Conservation (phyloP, 2,113 vertebrate species). For the Sterna hirundo region DNA sequence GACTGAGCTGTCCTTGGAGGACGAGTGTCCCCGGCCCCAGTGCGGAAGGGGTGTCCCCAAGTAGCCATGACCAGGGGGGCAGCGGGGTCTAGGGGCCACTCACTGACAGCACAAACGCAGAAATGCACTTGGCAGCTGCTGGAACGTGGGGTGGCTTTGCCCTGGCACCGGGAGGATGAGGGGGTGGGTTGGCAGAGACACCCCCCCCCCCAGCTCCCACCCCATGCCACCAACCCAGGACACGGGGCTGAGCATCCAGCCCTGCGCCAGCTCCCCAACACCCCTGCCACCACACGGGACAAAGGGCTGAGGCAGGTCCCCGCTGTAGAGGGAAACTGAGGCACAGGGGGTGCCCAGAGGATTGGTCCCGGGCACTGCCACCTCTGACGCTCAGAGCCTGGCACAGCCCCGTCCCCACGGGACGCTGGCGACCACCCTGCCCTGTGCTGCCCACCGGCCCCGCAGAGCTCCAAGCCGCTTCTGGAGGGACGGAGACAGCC, state of each 20-base stretch:
- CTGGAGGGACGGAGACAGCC: neutral
- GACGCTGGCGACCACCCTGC: neutral
- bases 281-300: neutral
- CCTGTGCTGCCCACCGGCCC: neutral
- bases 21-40: neutral
- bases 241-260: neutral
- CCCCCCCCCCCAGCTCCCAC: neutral
- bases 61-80: accelerated
- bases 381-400: accelerated
- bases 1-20: neutral
- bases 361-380: neutral
- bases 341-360: accelerated
- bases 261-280: neutral
- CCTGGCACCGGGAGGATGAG: accelerated
- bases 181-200: neutral
- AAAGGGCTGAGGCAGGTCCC: neutral
- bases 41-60: neutral
- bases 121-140: neutral
- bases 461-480: neutral
- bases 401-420: neutral
- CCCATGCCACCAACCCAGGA: neutral
- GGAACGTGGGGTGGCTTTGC: accelerated
- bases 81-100: accelerated
- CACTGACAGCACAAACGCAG: neutral
- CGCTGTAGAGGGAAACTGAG: neutral